These are phyloP conservation scores for Otocyon megalotis DNA, from an alignment of 2,113 vertebrate genomes.

Conservation along the genomic window DNA sequence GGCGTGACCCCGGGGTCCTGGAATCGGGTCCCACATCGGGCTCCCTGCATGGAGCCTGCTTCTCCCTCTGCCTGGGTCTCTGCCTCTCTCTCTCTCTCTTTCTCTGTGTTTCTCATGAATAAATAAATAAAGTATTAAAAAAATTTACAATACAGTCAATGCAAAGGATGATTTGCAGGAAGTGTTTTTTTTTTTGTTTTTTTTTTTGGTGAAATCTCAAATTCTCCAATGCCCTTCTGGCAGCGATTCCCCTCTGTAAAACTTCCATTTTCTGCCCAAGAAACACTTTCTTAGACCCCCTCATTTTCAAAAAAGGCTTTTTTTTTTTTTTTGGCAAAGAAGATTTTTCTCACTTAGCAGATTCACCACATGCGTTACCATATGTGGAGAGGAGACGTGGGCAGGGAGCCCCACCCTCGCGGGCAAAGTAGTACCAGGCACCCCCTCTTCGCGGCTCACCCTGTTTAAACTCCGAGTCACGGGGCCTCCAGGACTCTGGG, in stretches of 20 bases:
- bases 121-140: not conserved
- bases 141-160: not conserved
- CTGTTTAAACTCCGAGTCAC: not conserved
- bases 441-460: not conserved
- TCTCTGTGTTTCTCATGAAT: not conserved
- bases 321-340: not conserved
- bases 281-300: not conserved
- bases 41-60: not conserved
- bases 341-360: not conserved
- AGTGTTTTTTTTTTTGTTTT: not conserved
- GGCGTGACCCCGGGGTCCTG: not conserved
- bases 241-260: not conserved
- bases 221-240: not conserved
- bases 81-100: not conserved
- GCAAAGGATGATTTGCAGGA: not conserved
- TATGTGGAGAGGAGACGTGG: not conserved
- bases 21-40: not conserved
- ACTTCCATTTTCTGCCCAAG: constrained; percentile 3
- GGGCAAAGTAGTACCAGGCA: not conserved
- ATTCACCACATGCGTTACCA: not conserved
- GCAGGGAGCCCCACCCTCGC: no score
- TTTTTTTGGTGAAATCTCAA: not conserved
- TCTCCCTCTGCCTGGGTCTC: not conserved
- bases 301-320: not conserved
- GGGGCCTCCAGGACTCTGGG: no score